Base-by-base conservation (phyloP, 1,140 invertebrate genomes). In the Lepidurus packardi region DNA sequence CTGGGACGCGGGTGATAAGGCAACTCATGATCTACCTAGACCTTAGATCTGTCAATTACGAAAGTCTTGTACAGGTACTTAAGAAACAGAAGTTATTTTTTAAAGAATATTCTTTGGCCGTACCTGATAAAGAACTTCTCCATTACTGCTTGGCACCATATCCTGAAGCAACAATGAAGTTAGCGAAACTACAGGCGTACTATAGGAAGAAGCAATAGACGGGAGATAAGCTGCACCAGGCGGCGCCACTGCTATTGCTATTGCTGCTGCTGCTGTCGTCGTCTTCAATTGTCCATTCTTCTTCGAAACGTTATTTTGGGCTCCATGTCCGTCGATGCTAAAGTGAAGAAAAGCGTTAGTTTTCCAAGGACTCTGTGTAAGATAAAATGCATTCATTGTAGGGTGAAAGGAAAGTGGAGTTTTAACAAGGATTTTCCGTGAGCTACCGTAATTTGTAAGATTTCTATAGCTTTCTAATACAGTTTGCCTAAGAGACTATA, bases 11-110 rank as follows among this genome's bases (percentile, higher is more conserved):
- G 53, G 13, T 65, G 21, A 65, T 65, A 65, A 65, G 53, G 53
- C 53, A 65, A 65, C 53, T 65, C 53, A 65, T 65, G 53, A 65
- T 65, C 53, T 65, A 65, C 53, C 53, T 65, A 65, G 53, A 65
- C 53, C 53, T 65, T 65, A 65, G 13, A 65, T 65, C 53, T 65
- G 53, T 65, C 21, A 65, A n/a, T 65, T 65, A n/a, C 21, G 53
- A 13, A 34, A 65, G 53, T 21, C 21, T 65, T 65, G 53, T 65
- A 21, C 34, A 2, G 34, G 34, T 34, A 34, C 34, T 34, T 34
- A 34, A 34, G 25, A 65, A 7, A 65, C 6, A 47, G 21, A 65
- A 65, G n/a, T 7, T 13, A 65, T 65, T 21, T 21, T 21, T 9
- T 13, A 0, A 13, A 21, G 0, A n/a, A n/a, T 65, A 65, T 65